These are phyloP conservation scores for Phyllotreta striolata DNA, from an alignment of 2,888 invertebrate genomes.

Conservation along the genomic window DNA sequence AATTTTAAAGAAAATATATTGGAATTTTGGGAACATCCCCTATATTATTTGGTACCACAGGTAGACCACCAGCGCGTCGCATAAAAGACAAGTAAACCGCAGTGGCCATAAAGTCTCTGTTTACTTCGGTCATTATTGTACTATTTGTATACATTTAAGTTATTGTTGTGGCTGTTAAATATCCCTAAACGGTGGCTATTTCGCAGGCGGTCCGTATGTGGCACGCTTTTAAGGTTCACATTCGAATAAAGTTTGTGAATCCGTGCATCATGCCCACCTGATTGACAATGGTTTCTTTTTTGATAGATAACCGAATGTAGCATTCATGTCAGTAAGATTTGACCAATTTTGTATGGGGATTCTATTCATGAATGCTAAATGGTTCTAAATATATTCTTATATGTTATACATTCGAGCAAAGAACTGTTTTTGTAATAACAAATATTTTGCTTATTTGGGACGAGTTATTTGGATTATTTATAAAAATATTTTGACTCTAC, in stretches of 20 bases:
- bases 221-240: constrained; percentile 29
- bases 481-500: too few relatives aligned
- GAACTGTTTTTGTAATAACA: too few relatives aligned
- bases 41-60: constrained; percentile 42
- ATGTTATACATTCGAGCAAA: too few relatives aligned
- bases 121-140: constrained; percentile 59
- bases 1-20: constrained; percentile 16
- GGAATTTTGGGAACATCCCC: not conserved
- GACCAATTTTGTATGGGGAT: constrained; percentile 21
- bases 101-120: constrained; percentile 56
- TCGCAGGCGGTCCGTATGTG: constrained; percentile 32
- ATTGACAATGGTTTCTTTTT: constrained; percentile 30
- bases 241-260: constrained; percentile 13
- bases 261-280: constrained; percentile 29
- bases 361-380: constrained; percentile 12
- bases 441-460: too few relatives aligned
- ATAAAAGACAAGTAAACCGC: constrained; percentile 52
- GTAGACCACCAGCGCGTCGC: constrained; percentile 39
- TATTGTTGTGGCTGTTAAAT: constrained; percentile 53
- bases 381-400: constrained; percentile 1
- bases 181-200: constrained; percentile 46
- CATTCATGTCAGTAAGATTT: constrained; percentile 27
- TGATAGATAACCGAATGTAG: constrained; percentile 27
- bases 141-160: constrained; percentile 58
- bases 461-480: too few relatives aligned